These are phyloP conservation scores for Echeneis naucrates DNA, from an alignment of 2,797 vertebrate species.

Conservation along the genomic window DNA sequence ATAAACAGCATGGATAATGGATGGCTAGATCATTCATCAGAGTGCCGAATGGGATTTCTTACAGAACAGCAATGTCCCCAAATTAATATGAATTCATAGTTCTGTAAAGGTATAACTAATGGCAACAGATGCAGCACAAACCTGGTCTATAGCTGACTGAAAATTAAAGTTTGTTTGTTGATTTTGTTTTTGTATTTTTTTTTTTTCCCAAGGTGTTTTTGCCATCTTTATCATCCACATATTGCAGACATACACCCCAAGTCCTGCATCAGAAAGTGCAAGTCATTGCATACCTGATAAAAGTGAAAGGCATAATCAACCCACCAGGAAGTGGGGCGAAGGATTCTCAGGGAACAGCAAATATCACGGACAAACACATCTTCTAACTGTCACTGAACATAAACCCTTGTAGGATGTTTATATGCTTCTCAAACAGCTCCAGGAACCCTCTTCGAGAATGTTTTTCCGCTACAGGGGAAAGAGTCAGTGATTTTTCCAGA, in stretches of 20 bases:
- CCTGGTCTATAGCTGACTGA: constrained; percentile 19
- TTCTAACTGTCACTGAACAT: constrained; percentile 22
- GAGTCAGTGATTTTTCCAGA: not conserved
- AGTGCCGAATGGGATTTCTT: not conserved
- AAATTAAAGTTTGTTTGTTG: constrained; percentile 4
- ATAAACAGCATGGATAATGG: too few species aligned
- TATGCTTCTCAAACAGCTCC: constrained; percentile 10
- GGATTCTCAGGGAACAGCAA: constrained; percentile 44
- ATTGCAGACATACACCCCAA: constrained; percentile 42
- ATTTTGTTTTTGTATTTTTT: not conserved
- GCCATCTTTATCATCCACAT: constrained; percentile 39
- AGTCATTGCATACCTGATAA: constrained; percentile 36
- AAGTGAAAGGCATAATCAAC: constrained; percentile 53
- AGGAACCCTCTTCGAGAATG: not conserved
- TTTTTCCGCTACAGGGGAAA: not conserved
- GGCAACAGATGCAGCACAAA: constrained; percentile 1
- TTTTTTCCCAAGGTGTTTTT: too few species aligned
- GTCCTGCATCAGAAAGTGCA: constrained; percentile 26
- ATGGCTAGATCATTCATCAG: too few species aligned
- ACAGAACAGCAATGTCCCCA: not conserved
- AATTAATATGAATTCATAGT: constrained; percentile 3
- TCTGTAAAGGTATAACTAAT: not conserved
- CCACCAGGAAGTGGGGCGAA: constrained; percentile 51
- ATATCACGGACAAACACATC: constrained; percentile 64
- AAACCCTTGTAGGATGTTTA: constrained; percentile 35